A percentile compares a stretch with the other conserved stretches of the same genome.
These are phyloP conservation scores for Melipona quadrifasciata DNA, from an alignment of 1,140 invertebrate species.

Conservation along the genomic window DNA sequence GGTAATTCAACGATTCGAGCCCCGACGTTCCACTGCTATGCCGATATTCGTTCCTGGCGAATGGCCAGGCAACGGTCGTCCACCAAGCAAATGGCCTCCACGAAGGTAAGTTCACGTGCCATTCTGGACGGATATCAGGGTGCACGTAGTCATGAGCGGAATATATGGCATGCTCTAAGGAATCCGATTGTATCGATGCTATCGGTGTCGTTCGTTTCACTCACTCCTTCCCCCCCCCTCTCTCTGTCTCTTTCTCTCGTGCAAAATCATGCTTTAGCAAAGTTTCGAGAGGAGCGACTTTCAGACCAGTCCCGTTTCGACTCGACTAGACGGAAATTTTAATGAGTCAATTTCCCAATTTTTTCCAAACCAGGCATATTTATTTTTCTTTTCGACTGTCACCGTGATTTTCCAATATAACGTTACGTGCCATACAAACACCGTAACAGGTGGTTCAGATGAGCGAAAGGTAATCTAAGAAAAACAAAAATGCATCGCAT, in stretches of 20 bases:
- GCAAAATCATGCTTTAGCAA: background rate
- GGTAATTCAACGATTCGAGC: conserved; percentile 57
- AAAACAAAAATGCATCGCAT: background rate
- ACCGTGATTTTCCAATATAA: background rate
- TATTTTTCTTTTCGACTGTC: background rate
- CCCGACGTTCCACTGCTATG: conserved; percentile 24
- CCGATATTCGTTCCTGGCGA: conserved; percentile 52
- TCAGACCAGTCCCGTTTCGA: too few species aligned
- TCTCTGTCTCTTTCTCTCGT: background rate
- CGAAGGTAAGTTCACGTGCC: conserved; percentile 44
- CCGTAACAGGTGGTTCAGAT: background rate
- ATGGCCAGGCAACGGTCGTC: conserved; percentile 44
- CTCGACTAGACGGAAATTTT: background rate
- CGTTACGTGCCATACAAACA: background rate
- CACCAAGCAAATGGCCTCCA: conserved; percentile 34
- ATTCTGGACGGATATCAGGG: conserved; percentile 39
- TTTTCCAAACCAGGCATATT: background rate
- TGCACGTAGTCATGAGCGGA: conserved; percentile 29
- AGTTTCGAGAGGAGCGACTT: background rate
- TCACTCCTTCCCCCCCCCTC: background rate
- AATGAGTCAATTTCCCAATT: background rate
- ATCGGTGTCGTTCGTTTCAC: conserved; percentile 13
- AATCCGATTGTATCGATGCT: conserved; percentile 42
- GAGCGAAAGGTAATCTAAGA: background rate
- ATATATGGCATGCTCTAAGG: conserved; percentile 38